Percentiles rank a stretch among this genome's conserved stretches.
These are phyloP conservation scores for Bubo bubo DNA, from an alignment of 2,113 vertebrate species.

Conservation along the genomic window DNA sequence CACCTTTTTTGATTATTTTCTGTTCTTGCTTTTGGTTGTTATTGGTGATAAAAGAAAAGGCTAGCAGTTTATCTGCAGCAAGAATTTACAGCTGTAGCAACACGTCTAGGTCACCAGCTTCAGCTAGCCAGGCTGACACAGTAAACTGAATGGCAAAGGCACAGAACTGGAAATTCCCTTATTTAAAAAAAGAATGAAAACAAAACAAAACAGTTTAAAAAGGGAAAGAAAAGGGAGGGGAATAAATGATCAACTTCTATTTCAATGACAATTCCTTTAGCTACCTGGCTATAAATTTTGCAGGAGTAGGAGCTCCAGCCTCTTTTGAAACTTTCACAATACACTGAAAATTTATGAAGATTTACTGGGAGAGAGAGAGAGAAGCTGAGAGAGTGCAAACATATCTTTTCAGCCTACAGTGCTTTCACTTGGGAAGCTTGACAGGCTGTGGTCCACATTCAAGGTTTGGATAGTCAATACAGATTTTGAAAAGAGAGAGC, in stretches of 20 bases:
- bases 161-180: background rate
- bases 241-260: background rate
- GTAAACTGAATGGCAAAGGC: background rate
- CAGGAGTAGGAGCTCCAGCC: background rate
- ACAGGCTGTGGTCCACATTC: background rate
- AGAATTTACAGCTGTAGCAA: background rate
- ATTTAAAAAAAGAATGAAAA: background rate
- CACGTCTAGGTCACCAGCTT: background rate
- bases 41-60: background rate
- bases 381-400: background rate
- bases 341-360: background rate
- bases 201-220: background rate
- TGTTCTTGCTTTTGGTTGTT: background rate
- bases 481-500: background rate
- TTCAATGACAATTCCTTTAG: background rate
- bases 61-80: background rate
- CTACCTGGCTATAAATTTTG: background rate
- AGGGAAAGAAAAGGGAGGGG: rapidly evolving
- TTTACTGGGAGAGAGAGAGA: background rate
- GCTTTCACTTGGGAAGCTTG: background rate
- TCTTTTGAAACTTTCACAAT: background rate
- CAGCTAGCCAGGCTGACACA: background rate
- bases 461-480: background rate
- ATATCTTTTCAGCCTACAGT: background rate
- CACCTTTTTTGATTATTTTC: background rate